phyloP scores from a whole-genome alignment of 64 coral and sea anemone genomes.

The Pachyseris speciosa region DNA sequence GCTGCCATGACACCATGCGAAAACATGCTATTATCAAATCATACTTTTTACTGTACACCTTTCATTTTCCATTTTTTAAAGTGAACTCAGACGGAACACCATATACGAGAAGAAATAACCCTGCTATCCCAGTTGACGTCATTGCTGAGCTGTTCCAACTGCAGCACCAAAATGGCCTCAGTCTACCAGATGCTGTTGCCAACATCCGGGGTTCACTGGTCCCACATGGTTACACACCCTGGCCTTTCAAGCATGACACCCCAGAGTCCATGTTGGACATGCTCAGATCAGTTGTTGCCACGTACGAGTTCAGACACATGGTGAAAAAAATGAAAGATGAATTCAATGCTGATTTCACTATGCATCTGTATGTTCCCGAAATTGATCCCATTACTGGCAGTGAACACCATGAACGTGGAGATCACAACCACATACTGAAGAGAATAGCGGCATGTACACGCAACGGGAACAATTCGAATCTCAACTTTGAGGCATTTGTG shows the following conservation, averaged over 20 bases:
- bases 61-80: background rate
- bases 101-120: background rate
- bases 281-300: conserved; percentile 62
- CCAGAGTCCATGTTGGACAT: conserved; percentile 69
- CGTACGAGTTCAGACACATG: conserved; percentile 21
- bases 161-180: background rate
- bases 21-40: background rate
- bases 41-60: background rate
- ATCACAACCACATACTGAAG: conserved; percentile 78
- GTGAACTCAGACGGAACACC: conserved; percentile 11
- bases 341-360: conserved; percentile 28
- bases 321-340: background rate
- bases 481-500: conserved; percentile 59
- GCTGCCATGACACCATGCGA: background rate
- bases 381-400: conserved; percentile 4
- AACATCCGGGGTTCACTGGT: conserved; percentile 36
- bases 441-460: conserved; percentile 42
- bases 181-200: conserved; percentile 59
- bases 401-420: conserved; percentile 58
- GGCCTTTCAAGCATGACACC: conserved; percentile 56
- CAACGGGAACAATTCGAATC: background rate
- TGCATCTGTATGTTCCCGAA: conserved; percentile 78
- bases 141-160: background rate
- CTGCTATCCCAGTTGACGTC: background rate
- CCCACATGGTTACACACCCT: conserved; percentile 61